Evolutionary conservation across 23 tunicate genomes (phyloP), one percentile per base, ranked within the genome.

Genomic region (Halocynthia roretzi): DNA sequence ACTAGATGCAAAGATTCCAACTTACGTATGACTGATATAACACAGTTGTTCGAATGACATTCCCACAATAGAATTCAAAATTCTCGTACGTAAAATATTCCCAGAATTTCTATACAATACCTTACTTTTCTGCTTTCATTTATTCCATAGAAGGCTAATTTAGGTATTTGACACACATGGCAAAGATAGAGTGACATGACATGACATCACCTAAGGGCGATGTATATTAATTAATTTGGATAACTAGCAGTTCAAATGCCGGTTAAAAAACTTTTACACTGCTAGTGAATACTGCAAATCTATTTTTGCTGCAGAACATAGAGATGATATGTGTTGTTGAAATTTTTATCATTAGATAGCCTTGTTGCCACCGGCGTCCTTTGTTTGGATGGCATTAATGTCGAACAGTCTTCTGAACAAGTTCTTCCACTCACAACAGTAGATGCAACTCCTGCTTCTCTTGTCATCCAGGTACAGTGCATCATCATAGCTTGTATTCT

Each of bases 331-430:
- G 44, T 60, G 64, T 60, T 15, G 64, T 17, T 60, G 64, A 60
- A 15, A 11, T 67, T 67, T 20, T 31, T 31, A 11, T 20, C 5
- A 44, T 53, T n/a, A 74, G 78, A 54, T 74, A 54, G 64, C 12
- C 64, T 64, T 0, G 56, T 74, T 54, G 78, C 78, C 64, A 74
- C 64, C 31, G 21, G 40, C 21, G 56, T 74, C 56, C 64, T 74
- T 8, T 54, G 56, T 74, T 64, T 74, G 18, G 78, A 74, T 21
- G 18, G 56, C 31, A 74, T 74, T 12, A 48, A 56, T 54, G 56
- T 54, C 22, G 78, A 74, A 19, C n/a, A 74, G 31, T n/a, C 78
- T 12, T 8, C 78, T 12, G 56, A 74, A 74, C 10, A 54, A 8
- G 56, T 54, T 10, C 67, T 74, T 10, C 14, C 61, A 12, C 31